Conservation (phyloP, 2,888 invertebrate species). For the Meandrusa payeni region DNA sequence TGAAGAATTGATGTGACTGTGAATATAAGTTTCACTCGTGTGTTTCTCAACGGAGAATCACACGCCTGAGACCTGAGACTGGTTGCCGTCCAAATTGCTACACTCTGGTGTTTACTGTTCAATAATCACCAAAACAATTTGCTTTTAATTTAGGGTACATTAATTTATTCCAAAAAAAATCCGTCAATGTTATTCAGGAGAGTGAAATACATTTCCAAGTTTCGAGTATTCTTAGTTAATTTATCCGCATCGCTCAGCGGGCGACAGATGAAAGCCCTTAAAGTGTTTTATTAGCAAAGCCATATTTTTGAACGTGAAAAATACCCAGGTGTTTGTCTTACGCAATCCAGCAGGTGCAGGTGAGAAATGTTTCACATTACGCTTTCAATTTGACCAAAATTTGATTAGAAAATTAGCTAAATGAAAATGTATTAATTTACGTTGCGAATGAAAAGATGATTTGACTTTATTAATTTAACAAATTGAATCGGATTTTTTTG, state of each 20-base stretch:
- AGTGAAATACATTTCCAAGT: conserved; percentile 19
- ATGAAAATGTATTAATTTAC: conserved; percentile 8
- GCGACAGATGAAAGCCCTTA: conserved; percentile 25
- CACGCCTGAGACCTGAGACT: no score
- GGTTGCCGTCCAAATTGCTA: no score
- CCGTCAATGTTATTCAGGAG: conserved; percentile 21
- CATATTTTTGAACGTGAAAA: conserved; percentile 25
- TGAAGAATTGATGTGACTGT: not conserved
- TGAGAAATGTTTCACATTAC: conserved; percentile 21
- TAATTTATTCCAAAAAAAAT: conserved; percentile 16
- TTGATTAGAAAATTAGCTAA: conserved; percentile 14
- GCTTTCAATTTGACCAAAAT: conserved; percentile 11
- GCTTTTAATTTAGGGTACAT: no score
- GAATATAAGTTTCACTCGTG: no score
- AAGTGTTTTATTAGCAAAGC: conserved; percentile 26
- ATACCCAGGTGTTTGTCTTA: conserved; percentile 25
- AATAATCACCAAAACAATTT: no score
- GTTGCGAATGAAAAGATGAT: not conserved
- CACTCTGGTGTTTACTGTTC: no score
- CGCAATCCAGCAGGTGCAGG: conserved; percentile 20
- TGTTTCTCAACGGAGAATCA: no score
- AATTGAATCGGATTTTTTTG: no score
- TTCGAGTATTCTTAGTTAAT: conserved; percentile 25
- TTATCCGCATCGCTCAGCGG: conserved; percentile 22
- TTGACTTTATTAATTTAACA: not conserved